Evolutionary conservation across 2,888 invertebrate species (phyloP), one percentile per base, ranked within the genome.

Genomic region (Eilema griseolum): DNA sequence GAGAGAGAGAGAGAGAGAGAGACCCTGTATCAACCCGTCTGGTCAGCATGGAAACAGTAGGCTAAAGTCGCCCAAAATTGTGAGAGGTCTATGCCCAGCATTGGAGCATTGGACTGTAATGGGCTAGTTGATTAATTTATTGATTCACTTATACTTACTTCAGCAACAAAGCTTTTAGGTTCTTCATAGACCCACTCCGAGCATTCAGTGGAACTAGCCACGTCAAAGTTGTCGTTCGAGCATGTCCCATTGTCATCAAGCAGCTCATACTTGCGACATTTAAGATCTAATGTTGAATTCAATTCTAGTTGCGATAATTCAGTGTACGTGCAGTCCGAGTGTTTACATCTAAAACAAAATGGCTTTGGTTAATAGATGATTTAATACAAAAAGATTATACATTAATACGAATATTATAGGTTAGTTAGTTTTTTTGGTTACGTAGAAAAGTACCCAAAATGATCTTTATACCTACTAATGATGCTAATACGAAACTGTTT

Each of bases 101-200:
- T n/a, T n/a, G n/a, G n/a, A n/a, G n/a, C n/a, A n/a, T n/a, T n/a
- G n/a, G n/a, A n/a, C n/a, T n/a, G n/a, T n/a, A n/a, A n/a, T n/a
- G n/a, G n/a, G n/a, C n/a, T n/a, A n/a, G n/a, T n/a, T n/a, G n/a
- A n/a, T n/a, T n/a, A n/a, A n/a, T n/a, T n/a, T n/a, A n/a, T n/a
- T n/a, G n/a, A n/a, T n/a, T n/a, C n/a, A n/a, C n/a, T n/a, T 12
- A 65, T 23, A 70, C 79, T 68, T 61, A 81, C 81, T 69, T 76
- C 74, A 11, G 80, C 80, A 8, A 80, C 74, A 66, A 80, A 80
- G 57, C 80, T 80, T 0, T 79, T 61, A 11, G 79, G 69, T 10
- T 59, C 62, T 10, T 79, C 77, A 63, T 79, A 80, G 0, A 74
- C 68, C 80, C 80, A 80, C 5, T 80, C 75, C 2, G 74, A 37